Evolutionary conservation across 2,113 vertebrate species (phyloP).

Genomic region (Barnardius zonarius): DNA sequence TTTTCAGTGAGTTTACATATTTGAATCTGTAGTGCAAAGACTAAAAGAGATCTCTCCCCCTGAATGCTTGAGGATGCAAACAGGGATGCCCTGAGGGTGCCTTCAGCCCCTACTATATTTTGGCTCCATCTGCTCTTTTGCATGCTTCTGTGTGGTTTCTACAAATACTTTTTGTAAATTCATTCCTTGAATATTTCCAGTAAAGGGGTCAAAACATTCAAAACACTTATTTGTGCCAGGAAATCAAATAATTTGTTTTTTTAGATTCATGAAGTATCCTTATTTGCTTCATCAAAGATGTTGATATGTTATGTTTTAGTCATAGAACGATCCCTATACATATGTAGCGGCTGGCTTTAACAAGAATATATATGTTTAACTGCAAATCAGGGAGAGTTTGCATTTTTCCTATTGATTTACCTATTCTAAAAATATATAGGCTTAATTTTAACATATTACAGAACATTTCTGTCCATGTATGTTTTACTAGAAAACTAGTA

Average conservation of each 20-base stretch:
- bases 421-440: background rate
- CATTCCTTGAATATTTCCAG: background rate
- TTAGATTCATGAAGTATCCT: background rate
- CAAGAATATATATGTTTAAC: accelerated
- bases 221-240: background rate
- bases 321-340: accelerated
- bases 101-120: background rate
- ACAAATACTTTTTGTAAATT: background rate
- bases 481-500: no score
- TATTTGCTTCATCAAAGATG: background rate
- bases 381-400: background rate
- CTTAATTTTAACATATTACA: background rate
- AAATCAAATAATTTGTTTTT: background rate
- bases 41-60: background rate
- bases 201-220: background rate
- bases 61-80: accelerated
- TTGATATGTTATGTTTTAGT: background rate
- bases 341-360: background rate
- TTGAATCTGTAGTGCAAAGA: background rate
- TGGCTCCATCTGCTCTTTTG: background rate
- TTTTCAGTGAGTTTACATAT: background rate
- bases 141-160: background rate
- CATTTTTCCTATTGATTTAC: background rate
- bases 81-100: background rate
- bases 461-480: background rate